Conservation (phyloP, 1,140 invertebrate genomes). For the Paralvinella palmiformis region DNA sequence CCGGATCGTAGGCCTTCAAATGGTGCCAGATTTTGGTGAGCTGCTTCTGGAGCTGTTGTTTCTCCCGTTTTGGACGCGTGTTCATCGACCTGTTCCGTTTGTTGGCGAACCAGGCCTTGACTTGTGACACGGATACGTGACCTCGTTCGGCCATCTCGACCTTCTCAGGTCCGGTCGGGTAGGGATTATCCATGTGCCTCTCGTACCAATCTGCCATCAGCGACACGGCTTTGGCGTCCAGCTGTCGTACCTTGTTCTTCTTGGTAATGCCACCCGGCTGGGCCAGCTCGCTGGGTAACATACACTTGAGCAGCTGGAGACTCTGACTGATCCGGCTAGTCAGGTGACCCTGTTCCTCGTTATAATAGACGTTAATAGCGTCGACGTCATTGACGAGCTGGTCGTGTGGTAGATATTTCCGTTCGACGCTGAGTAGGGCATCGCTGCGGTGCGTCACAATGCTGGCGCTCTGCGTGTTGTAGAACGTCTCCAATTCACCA, state of each 20-base stretch:
- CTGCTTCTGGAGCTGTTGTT: not conserved
- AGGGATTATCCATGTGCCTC: constrained; percentile 35
- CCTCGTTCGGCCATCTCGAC: constrained; percentile 30
- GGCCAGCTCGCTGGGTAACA: not conserved
- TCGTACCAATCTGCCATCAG: constrained; percentile 42
- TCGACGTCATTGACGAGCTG: not conserved
- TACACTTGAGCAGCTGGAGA: constrained; percentile 3
- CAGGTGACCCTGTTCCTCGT: constrained; percentile 3
- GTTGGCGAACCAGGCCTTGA: constrained; percentile 48
- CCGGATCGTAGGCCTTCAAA: no score
- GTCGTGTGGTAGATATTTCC: not conserved
- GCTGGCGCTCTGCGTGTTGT: constrained; percentile 4
- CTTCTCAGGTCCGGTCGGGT: constrained; percentile 40
- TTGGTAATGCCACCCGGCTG: not conserved
- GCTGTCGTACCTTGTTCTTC: constrained; percentile 19
- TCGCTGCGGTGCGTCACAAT: constrained; percentile 7
- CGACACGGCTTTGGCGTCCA: constrained; percentile 29
- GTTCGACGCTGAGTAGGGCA: not conserved
- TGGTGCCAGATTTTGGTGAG: not conserved
- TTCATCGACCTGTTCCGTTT: constrained; percentile 31
- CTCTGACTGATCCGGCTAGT: not conserved
- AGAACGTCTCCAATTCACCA: constrained; percentile 1
- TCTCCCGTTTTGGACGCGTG: constrained; percentile 5
- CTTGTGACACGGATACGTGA: constrained; percentile 33
- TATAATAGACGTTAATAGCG: not conserved